These are phyloP conservation scores for Melieria crassipennis DNA, from an alignment of 2,888 invertebrate species.

Conservation along the genomic window DNA sequence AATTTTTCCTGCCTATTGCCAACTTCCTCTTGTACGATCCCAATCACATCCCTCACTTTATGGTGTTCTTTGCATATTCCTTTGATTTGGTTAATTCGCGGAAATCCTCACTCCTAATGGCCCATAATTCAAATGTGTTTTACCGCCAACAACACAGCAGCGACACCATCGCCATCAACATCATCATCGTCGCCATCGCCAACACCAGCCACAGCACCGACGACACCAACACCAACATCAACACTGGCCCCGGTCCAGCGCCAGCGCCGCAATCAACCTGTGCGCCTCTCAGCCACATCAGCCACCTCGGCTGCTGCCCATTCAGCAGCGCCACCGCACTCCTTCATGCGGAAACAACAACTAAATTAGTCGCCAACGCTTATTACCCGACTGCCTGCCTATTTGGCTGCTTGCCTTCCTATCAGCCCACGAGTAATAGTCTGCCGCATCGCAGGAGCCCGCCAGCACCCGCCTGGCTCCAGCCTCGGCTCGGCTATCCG, in stretches of 20 bases:
- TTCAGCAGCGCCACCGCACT: too few relatives aligned
- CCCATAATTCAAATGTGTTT: too few relatives aligned
- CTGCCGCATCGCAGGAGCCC: constrained; percentile 20
- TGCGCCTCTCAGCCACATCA: too few relatives aligned
- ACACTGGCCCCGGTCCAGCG: constrained; percentile 4
- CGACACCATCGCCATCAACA: too few relatives aligned
- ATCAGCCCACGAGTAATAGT: not conserved
- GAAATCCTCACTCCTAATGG: too few relatives aligned
- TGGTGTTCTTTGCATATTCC: too few relatives aligned
- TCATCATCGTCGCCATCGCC: not conserved
- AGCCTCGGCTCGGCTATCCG: constrained; percentile 4
- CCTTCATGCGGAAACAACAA: constrained; percentile 3
- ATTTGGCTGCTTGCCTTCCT: not conserved
- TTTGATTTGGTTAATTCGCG: too few relatives aligned
- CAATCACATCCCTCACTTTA: too few relatives aligned
- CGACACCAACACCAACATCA: not conserved
- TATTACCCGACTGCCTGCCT: constrained; percentile 13
- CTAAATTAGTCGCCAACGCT: constrained; percentile 31
- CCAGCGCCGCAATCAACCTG: not conserved
- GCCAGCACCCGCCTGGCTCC: constrained; percentile 14
- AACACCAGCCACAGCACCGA: not conserved
- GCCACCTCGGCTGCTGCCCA: too few relatives aligned
- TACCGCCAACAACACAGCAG: too few relatives aligned
- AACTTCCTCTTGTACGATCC: too few relatives aligned
- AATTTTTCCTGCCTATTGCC: too few relatives aligned